Conservation (phyloP, 2,888 invertebrate genomes). For the Syrphus vitripennis region DNA sequence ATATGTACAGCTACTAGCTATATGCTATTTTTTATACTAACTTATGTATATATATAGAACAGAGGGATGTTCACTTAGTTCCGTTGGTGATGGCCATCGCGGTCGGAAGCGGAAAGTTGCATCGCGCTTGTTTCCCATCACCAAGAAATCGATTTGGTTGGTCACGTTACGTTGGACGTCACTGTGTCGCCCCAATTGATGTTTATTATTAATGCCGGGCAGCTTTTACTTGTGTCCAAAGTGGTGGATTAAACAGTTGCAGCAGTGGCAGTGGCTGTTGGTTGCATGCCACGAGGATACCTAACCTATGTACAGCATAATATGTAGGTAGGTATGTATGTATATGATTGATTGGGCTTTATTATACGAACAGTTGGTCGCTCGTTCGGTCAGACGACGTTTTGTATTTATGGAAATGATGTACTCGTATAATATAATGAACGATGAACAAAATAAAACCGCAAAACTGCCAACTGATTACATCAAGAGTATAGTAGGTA, state of each 20-base stretch:
- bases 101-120: slow-evolving; percentile 25
- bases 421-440: too few species aligned
- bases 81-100: background rate
- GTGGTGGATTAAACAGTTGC: slow-evolving; percentile 39
- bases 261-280: background rate
- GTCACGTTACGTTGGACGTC: slow-evolving; percentile 19
- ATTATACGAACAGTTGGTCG: slow-evolving; percentile 16
- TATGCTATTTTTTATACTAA: background rate
- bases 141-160: slow-evolving; percentile 18
- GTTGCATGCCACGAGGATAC: background rate
- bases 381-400: background rate
- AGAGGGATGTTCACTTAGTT: background rate
- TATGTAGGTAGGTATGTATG: background rate
- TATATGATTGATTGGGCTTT: slow-evolving; percentile 32
- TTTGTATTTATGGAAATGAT: slow-evolving; percentile 52
- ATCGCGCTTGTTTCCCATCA: slow-evolving; percentile 1
- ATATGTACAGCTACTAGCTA: too few species aligned
- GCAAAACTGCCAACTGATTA: slow-evolving; percentile 29
- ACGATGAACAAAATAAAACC: slow-evolving; percentile 37
- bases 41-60: background rate
- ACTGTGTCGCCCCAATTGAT: slow-evolving; percentile 38
- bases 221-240: slow-evolving; percentile 3
- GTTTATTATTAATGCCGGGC: slow-evolving; percentile 51
- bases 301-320: too few species aligned
- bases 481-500: slow-evolving; percentile 4